A percentile compares a stretch with the other conserved stretches of the same genome.
Evolutionary conservation across 2,113 vertebrate species (phyloP).

Genomic region (Chionodraco myersi): DNA sequence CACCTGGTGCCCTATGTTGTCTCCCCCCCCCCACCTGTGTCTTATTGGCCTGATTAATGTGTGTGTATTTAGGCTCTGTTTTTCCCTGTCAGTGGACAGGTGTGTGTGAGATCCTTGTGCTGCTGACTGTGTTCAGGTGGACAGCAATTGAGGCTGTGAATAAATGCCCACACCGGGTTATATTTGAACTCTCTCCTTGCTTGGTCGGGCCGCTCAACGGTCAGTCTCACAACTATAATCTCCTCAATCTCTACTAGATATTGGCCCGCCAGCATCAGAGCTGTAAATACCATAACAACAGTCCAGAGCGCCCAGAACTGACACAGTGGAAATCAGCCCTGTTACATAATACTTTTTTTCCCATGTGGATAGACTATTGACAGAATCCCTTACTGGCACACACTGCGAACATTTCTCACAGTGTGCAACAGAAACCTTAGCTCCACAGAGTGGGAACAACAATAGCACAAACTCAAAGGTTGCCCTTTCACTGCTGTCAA

Average conservation of each 20-base stretch:
- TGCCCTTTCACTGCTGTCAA: conserved; percentile 35
- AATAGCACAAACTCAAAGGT: conserved; percentile 33
- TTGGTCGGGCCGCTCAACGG: too few relatives aligned
- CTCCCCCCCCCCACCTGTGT: too few relatives aligned
- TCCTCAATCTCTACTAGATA: not conserved
- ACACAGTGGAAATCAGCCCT: not conserved
- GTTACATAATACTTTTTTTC: conserved; percentile 28
- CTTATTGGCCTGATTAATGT: too few relatives aligned
- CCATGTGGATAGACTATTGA: conserved; percentile 16
- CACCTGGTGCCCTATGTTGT: too few relatives aligned
- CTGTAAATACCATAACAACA: conserved; percentile 41
- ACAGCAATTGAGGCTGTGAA: too few relatives aligned
- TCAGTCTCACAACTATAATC: not conserved
- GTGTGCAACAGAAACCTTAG: conserved; percentile 38
- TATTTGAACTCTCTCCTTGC: too few relatives aligned
- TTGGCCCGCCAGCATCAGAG: not conserved
- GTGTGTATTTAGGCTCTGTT: too few relatives aligned
- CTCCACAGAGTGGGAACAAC: conserved; percentile 13
- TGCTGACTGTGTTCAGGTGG: too few relatives aligned
- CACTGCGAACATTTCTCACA: conserved; percentile 36
- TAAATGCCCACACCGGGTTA: too few relatives aligned
- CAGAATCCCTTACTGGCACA: conserved; percentile 31
- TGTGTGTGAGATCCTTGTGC: too few relatives aligned
- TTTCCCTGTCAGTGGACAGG: too few relatives aligned
- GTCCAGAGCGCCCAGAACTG: not conserved